phyloP scores from a whole-genome alignment of 2,797 vertebrate genomes.

The Cryptoprocta ferox region DNA sequence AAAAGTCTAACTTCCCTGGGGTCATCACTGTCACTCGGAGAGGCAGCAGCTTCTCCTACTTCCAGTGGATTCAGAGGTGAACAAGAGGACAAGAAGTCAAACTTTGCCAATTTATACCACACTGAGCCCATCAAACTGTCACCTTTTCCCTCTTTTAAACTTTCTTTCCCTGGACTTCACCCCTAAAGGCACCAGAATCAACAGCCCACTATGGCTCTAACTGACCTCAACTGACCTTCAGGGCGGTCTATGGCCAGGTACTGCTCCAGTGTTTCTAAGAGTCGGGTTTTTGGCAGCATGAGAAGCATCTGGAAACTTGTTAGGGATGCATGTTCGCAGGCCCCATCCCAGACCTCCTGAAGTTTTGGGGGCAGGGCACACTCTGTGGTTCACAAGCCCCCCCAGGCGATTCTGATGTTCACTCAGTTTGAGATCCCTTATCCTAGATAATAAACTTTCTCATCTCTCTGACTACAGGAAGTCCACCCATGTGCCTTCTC shows the following conservation, averaged over 20 bases:
- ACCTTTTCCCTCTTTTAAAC: not conserved
- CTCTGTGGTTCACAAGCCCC: not conserved
- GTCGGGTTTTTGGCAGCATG: not conserved
- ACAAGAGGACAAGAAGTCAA: not conserved
- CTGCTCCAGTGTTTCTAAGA: not conserved
- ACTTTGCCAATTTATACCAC: not conserved
- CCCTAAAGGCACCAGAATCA: not conserved
- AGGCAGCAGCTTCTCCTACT: not conserved
- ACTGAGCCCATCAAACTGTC: not conserved
- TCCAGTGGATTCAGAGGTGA: not conserved
- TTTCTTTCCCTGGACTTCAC: not conserved
- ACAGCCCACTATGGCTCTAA: not conserved
- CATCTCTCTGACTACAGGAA: too few species aligned
- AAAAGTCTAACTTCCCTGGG: not conserved
- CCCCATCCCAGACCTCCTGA: not conserved
- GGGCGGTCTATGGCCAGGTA: not conserved
- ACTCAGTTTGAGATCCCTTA: not conserved
- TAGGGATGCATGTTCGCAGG: not conserved
- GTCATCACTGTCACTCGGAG: not conserved
- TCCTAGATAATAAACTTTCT: not conserved
- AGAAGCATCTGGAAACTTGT: not conserved
- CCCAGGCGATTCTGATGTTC: not conserved
- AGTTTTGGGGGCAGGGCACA: too few species aligned
- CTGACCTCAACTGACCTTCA: not conserved
- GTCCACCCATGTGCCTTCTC: accelerated